Evolutionary conservation across 2,113 vertebrate genomes (phyloP), one percentile per base, ranked within the genome.

Genomic region (Datnioides undecimradiatus): DNA sequence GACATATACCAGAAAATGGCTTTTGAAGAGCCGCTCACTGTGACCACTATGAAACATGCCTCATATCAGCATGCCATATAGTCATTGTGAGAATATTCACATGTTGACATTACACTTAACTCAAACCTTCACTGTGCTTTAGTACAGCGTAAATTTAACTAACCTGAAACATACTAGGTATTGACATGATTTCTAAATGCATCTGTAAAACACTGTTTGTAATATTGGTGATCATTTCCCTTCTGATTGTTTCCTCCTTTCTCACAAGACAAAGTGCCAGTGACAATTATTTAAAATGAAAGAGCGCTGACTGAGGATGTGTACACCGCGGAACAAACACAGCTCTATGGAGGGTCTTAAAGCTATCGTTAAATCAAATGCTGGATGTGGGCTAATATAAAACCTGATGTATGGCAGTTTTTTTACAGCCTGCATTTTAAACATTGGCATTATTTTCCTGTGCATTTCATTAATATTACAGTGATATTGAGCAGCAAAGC

Each of bases 321-420:
- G 36, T 19, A 19, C 34, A 7, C 63, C 13, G 33, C 23, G 17
- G 19, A 54, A 31, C 23, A 27, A 3, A 52, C 17, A 17, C 1
- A 0, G 19, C 40, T 11, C 16, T 27, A 12, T 13, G 3, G 5
- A 48, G 8, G 12, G 10, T 55, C 54, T 49, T 38, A 45, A 34
- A 62, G 23, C 27, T 21, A 34, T 6, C 3, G 33, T 27, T 52
- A 38, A 31, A 45, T 43, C 9, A 54, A 33, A 48, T n/a, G 17
- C 17, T 41, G 12, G 19, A 34, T 73, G 70, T 49, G 11, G 25
- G 69, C 27, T 55, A 11, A 59, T 66, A 40, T 49, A 82, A 73
- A 85, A 79, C 1, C 31, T 69, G 65, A 7, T 25, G 45, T 25
- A 27, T 13, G 9, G 2, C 19, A 17, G 40, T 31, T 48, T 51